Percentiles rank a stretch among this genome's conserved stretches.
Conservation (phyloP, 2,113 vertebrate species). For the Piliocolobus tephrosceles region DNA sequence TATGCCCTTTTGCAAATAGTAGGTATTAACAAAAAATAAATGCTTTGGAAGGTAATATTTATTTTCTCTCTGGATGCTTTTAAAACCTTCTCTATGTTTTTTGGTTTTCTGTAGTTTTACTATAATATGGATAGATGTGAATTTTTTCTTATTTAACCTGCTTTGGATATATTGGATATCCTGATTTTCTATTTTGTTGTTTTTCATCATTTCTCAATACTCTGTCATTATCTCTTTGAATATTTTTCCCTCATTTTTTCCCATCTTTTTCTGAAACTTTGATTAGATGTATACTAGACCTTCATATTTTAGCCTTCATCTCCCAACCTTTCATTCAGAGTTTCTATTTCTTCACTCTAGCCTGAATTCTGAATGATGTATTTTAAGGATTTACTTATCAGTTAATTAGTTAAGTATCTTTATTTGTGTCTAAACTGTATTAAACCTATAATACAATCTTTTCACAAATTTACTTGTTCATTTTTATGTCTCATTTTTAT, state of each 20-base stretch:
- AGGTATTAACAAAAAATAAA: background rate
- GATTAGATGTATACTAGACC: no score
- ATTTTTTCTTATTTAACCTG: background rate
- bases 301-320: background rate
- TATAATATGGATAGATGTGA: background rate
- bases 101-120: background rate
- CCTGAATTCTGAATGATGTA: background rate
- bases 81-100: background rate
- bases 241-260: background rate
- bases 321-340: background rate
- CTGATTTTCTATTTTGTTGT: background rate
- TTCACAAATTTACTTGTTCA: background rate
- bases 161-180: background rate
- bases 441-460: background rate
- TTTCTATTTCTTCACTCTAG: background rate
- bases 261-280: background rate
- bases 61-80: background rate
- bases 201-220: background rate
- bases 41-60: background rate
- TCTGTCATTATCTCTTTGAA: background rate
- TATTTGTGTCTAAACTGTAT: background rate
- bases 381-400: background rate
- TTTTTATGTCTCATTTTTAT: background rate
- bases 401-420: background rate
- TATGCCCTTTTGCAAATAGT: background rate